A percentile compares a stretch with the other conserved stretches of the same genome.
Conservation (phyloP, 2,888 invertebrate genomes). For the Imbricaverruca yamaguchii region DNA sequence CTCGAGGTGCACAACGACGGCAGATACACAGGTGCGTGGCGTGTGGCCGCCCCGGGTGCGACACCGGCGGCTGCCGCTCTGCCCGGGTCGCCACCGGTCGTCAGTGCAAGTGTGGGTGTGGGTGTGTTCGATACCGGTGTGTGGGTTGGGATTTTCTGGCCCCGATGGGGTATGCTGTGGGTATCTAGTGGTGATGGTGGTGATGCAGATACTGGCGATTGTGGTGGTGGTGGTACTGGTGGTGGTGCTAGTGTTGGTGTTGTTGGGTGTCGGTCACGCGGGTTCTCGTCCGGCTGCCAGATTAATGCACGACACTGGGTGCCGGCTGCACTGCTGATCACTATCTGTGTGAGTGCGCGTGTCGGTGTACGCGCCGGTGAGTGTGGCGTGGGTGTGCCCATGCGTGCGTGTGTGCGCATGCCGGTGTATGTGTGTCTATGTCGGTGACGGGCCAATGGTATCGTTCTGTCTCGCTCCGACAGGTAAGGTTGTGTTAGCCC, state of each 20-base stretch:
- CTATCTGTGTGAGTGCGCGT: neutral
- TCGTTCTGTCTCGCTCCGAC: neutral
- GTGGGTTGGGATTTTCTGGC: too few species aligned
- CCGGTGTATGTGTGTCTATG: neutral
- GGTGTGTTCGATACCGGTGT: too few species aligned
- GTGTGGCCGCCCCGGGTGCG: too few species aligned
- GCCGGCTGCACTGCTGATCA: neutral
- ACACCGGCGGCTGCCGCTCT: too few species aligned
- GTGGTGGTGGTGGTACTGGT: neutral
- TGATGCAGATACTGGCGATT: neutral
- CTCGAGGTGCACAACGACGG: conserved; percentile 94
- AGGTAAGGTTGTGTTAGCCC: conserved; percentile 11
- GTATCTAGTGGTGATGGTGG: neutral
- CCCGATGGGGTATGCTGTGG: too few species aligned
- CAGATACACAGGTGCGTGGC: conserved; percentile 30
- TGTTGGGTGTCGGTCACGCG: neutral
- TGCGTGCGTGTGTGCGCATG: too few species aligned
- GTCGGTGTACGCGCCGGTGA: neutral
- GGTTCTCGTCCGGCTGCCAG: neutral
- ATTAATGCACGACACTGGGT: neutral
- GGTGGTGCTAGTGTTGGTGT: neutral
- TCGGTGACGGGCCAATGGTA: neutral
- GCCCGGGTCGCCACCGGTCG: too few species aligned
- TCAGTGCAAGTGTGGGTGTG: too few species aligned
- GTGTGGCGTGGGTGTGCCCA: too few species aligned